Evolutionary conservation across 2,888 invertebrate genomes (phyloP).

Genomic region (Busseola fusca): DNA sequence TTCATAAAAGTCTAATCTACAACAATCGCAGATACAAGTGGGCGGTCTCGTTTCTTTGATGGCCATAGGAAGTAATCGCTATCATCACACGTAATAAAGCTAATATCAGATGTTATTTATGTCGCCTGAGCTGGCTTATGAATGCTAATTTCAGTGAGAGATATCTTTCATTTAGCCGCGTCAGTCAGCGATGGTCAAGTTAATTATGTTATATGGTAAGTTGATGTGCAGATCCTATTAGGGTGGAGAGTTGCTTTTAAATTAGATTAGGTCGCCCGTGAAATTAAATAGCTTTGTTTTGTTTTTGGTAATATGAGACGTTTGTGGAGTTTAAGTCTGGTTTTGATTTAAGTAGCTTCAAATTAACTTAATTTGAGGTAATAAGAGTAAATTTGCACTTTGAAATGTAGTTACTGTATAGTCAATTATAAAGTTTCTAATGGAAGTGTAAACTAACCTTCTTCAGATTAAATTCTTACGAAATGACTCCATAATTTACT

Average conservation of each 20-base stretch:
- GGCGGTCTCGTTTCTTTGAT: constrained; percentile 37
- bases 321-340: not conserved
- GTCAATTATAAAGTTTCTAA: not conserved
- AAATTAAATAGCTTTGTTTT: constrained; percentile 39
- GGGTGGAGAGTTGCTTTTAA: constrained; percentile 41
- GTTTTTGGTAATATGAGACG: constrained; percentile 24
- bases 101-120: constrained; percentile 84
- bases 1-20: constrained; percentile 46
- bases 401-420: not conserved
- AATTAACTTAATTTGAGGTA: not conserved
- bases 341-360: not conserved
- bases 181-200: constrained; percentile 76
- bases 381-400: constrained; percentile 1
- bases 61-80: constrained; percentile 60
- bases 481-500: not conserved
- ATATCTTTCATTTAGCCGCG: constrained; percentile 82
- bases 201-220: constrained; percentile 72
- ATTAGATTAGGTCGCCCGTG: constrained; percentile 37
- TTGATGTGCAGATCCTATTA: constrained; percentile 58
- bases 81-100: constrained; percentile 69
- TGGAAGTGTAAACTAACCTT: not conserved
- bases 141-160: constrained; percentile 84
- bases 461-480: not conserved
- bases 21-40: constrained; percentile 49
- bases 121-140: constrained; percentile 82